A percentile compares a stretch with the other conserved stretches of the same genome.
These are phyloP conservation scores for Platycnemis pennipes DNA, from an alignment of 2,888 invertebrate genomes.

Conservation along the genomic window DNA sequence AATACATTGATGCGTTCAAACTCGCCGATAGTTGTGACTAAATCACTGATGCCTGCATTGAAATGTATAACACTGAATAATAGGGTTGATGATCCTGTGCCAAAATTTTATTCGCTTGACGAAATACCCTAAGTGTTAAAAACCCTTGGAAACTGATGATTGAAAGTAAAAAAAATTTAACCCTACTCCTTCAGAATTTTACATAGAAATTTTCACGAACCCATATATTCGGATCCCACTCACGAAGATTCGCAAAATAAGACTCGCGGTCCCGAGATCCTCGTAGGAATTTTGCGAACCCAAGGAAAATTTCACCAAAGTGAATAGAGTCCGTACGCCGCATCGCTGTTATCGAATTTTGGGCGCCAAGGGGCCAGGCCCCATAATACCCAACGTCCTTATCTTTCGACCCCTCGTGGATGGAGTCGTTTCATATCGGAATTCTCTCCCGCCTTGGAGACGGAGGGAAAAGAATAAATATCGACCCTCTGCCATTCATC, in stretches of 20 bases:
- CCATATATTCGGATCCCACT: too few species aligned
- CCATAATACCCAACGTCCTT: background rate
- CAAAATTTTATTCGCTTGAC: too few species aligned
- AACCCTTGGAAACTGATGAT: too few species aligned
- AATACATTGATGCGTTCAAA: too few species aligned
- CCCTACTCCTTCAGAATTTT: too few species aligned
- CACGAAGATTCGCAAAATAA: background rate
- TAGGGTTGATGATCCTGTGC: too few species aligned
- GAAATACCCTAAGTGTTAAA: too few species aligned
- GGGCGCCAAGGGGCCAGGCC: background rate
- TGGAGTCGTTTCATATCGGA: background rate
- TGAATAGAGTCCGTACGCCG: background rate
- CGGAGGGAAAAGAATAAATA: background rate
- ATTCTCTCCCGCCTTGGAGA: background rate
- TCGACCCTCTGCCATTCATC: background rate
- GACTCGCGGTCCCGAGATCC: background rate
- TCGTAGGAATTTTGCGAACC: background rate
- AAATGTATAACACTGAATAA: too few species aligned
- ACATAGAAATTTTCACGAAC: too few species aligned
- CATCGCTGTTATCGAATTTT: background rate
- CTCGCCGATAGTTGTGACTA: too few species aligned
- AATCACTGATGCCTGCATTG: too few species aligned
- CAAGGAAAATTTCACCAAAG: background rate
- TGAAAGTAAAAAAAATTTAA: too few species aligned
- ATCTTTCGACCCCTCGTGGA: background rate